Evolutionary conservation across 2,888 invertebrate species (phyloP), one percentile per base, ranked within the genome.

Genomic region (Archips crataeganus): DNA sequence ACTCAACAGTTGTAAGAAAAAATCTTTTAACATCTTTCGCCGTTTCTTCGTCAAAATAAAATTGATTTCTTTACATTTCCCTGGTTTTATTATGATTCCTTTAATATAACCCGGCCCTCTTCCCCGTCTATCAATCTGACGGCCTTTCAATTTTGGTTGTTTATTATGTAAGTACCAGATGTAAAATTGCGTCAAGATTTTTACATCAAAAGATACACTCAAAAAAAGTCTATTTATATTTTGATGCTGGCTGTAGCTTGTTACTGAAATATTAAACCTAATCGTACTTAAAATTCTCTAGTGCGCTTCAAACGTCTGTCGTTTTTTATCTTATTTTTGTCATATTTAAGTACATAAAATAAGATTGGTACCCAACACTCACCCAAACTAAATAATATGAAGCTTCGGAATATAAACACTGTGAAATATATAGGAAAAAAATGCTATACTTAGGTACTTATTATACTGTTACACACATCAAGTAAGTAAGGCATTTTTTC

Each of bases 51-150:
- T 36, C 36, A 36, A 60, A 60, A 60, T 60, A 13, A 57, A 60
- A 60, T 60, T 60, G 60, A 60, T 36, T 36, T 60, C 36, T 60
- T n/a, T 60, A 60, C 60, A 13, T 60, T 54, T 36, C 23, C 60
- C 13, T n/a, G 34, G 36, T 60, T 60, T 60, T 36, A 60, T 60
- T 60, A 36, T 60, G 36, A 36, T 60, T 36, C 8, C 13, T 60
- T 60, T 36, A 60, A 60, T 36, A 60, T 60, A 34, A 60, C 60
- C 36, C 60, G 36, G 60, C 60, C 60, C 60, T 36, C 36, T 36
- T 39, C n/a, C 34, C 13, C 36, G 60, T 36, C 36, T 60, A 36
- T 60, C 60, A 60, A 36, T 36, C 60, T 60, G 60, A 36, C 60
- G n/a, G 8, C 36, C 59, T 8, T 36, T 60, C 60, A 60, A 60